phyloP scores from a whole-genome alignment of 2,113 vertebrate genomes.

The Dicerorhinus sumatrensis region DNA sequence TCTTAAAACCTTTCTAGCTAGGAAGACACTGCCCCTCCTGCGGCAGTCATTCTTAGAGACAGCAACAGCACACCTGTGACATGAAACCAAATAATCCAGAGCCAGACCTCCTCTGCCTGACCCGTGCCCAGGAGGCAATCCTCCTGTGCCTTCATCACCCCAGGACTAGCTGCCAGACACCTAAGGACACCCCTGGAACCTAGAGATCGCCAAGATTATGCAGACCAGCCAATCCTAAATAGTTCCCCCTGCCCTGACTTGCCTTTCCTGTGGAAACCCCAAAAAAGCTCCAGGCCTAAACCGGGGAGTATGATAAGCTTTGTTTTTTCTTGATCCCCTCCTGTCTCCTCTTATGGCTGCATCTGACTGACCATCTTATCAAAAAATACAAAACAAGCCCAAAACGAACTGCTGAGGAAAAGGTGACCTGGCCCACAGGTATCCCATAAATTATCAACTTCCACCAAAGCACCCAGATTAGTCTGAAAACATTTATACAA shows the following conservation, averaged over 20 bases:
- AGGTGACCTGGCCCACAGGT: neutral
- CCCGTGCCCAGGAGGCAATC: neutral
- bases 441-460: too few relatives aligned
- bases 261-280: neutral
- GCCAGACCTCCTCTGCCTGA: neutral
- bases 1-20: neutral
- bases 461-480: neutral
- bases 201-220: neutral
- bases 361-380: neutral
- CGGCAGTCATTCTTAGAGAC: neutral
- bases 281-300: too few relatives aligned
- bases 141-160: neutral
- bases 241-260: neutral
- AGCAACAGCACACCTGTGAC: neutral
- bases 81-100: neutral
- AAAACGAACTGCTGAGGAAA: neutral
- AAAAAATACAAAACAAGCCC: neutral
- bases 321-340: neutral
- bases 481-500: neutral
- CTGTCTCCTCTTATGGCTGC: neutral
- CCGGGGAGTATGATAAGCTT: neutral
- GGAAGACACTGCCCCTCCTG: neutral
- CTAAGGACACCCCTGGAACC: neutral
- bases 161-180: neutral
- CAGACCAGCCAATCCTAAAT: neutral